A percentile compares a stretch with the other conserved stretches of the same genome.
phyloP scores from a whole-genome alignment of 2,797 vertebrate genomes.

The Sebastes vulpes region DNA sequence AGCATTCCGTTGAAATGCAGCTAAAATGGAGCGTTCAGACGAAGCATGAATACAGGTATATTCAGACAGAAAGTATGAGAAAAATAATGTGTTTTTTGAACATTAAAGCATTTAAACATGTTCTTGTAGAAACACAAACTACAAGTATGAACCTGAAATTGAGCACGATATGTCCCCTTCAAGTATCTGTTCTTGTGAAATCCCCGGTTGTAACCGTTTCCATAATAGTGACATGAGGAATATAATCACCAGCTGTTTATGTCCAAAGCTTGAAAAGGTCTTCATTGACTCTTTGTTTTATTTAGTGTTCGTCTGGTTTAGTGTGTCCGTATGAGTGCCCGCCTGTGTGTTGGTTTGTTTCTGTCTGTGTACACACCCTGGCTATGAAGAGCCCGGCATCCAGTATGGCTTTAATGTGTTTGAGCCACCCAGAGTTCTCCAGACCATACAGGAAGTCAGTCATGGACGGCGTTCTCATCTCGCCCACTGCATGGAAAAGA shows the following conservation, averaged over 20 bases:
- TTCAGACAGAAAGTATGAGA: too few species aligned
- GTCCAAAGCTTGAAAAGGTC: not conserved
- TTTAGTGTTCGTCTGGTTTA: too few species aligned
- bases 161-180: too few species aligned
- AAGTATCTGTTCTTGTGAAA: too few species aligned
- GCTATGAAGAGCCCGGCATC: slow-evolving; percentile 95
- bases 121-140: too few species aligned
- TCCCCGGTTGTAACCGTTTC: not conserved
- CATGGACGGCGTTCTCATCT: slow-evolving; percentile 92
- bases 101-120: too few species aligned
- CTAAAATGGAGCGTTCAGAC: too few species aligned
- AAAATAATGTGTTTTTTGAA: too few species aligned
- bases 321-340: not conserved
- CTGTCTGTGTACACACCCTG: slow-evolving; percentile 82
- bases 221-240: not conserved
- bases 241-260: not conserved
- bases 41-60: too few species aligned
- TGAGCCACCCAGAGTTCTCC: slow-evolving; percentile 96
- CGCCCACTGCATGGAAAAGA: slow-evolving; percentile 77
- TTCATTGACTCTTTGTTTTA: not conserved
- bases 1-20: too few species aligned
- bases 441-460: slow-evolving; percentile 96
- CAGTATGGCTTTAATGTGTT: slow-evolving; percentile 95
- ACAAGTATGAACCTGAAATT: too few species aligned
- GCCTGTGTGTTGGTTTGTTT: not conserved